These are phyloP conservation scores for Meloidogyne exigua DNA, from an alignment of 1,140 invertebrate species.

Conservation along the genomic window DNA sequence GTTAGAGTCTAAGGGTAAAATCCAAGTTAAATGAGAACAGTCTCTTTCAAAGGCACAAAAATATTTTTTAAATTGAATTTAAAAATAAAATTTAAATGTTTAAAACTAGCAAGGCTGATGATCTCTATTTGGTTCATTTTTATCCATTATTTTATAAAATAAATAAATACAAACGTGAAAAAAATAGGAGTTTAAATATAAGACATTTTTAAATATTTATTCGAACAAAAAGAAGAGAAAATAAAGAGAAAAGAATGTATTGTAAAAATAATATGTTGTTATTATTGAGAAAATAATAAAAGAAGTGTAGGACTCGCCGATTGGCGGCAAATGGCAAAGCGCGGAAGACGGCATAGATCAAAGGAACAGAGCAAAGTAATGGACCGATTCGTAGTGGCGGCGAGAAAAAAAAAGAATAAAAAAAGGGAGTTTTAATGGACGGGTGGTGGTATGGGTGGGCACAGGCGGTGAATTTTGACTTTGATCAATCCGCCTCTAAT, in stretches of 20 bases:
- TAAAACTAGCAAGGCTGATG: not conserved
- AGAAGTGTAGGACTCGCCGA: not conserved
- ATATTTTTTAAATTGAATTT: no score
- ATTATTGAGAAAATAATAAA: not conserved
- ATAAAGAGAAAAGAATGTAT: not conserved
- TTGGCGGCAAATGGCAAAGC: constrained; percentile 11
- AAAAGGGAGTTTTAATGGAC: not conserved
- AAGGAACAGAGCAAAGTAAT: not conserved
- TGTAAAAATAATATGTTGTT: not conserved
- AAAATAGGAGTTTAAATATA: not conserved
- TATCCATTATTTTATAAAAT: not conserved
- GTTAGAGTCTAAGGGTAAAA: no score
- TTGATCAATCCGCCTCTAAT: not conserved
- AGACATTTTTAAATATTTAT: not conserved
- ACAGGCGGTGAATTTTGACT: not conserved
- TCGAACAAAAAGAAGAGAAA: no score
- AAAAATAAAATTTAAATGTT: not conserved
- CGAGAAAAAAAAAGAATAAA: constrained; percentile 4
- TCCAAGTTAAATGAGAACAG: no score
- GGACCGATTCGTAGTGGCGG: not conserved
- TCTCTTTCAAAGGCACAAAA: no score
- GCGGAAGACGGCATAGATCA: not conserved
- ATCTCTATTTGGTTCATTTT: not conserved
- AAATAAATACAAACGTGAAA: not conserved
- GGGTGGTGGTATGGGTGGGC: not conserved